Evolutionary conservation across 2,888 invertebrate species (phyloP), one percentile per base, ranked within the genome.

Genomic region (Auanema sp.): DNA sequence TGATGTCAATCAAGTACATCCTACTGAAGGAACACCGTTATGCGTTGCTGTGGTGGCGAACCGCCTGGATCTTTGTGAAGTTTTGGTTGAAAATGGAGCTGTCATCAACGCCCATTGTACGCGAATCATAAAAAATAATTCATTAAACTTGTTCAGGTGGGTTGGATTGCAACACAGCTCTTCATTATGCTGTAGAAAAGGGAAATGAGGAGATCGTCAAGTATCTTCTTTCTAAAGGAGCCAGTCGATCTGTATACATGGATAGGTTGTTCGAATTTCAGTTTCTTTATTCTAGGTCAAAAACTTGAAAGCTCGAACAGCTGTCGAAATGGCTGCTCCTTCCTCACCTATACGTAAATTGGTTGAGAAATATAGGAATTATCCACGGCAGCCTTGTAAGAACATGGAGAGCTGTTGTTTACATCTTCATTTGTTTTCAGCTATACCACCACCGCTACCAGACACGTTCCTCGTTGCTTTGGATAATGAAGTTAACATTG

Each of bases 61-160:
- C 5, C 57, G 60, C 2, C 16, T 68, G 14, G 66, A 65, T 40
- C 66, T 69, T 16, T 69, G 60, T 16, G 33, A 68, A 43, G 44
- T 68, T 33, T 54, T 72, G 4, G 63, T 72, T 1, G 70, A 72
- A 41, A 64, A 68, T 33, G 70, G 68, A 16, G 72, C 72, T 1
- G 52, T 72, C 5, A 68, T 72, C n/a, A 70, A 72, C 65, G 72
- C 70, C 1, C 43, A 53, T 25, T 72, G 72, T 72, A 33, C 56
- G 59, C 44, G 8, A 21, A 47, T 47, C 4, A 18, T 8, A 57
- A 5, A 21, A 23, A 3, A 5, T 2, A 11, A n/a, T 58, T 24
- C 42, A 44, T 44, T 14, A 43, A 44, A 12, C n/a, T 2, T 43
- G 54, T 64, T 25, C 52, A 71, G 71, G 71, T 49, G 61, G 64